Evolutionary conservation across 53 echinoderm and acorn worm genomes (phyloP).

Genomic region (Patiria pectinifera): DNA sequence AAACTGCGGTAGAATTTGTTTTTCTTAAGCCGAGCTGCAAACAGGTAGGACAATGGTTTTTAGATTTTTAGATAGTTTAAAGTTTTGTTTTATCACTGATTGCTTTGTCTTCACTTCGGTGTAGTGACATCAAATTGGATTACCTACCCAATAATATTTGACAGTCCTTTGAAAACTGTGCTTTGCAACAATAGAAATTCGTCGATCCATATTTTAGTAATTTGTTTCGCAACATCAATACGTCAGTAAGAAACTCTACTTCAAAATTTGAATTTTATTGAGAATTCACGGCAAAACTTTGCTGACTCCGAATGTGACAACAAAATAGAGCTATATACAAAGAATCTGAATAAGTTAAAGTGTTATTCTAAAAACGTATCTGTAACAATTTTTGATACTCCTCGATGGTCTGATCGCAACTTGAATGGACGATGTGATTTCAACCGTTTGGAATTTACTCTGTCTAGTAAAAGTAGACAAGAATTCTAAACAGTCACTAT

Average conservation of each 20-base stretch:
- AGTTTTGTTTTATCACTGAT: background rate
- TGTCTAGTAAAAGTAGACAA: too few relatives aligned
- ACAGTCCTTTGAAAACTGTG: background rate
- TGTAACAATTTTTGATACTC: too few relatives aligned
- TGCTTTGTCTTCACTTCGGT: background rate
- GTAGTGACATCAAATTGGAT: background rate
- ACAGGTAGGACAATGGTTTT: background rate
- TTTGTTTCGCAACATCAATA: background rate
- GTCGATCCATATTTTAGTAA: background rate
- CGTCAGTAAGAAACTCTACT: background rate
- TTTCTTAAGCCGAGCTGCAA: background rate
- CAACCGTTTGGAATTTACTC: too few relatives aligned
- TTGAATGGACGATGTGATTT: too few relatives aligned
- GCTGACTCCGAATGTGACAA: too few relatives aligned
- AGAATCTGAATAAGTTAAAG: too few relatives aligned
- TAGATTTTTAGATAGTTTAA: background rate
- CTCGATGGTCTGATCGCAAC: too few relatives aligned
- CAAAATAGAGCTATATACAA: too few relatives aligned
- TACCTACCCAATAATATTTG: background rate
- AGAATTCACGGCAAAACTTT: too few relatives aligned
- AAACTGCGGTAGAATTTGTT: background rate
- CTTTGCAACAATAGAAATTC: background rate
- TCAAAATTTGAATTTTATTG: too few relatives aligned
- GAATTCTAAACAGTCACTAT: background rate
- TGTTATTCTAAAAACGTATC: too few relatives aligned